Evolutionary conservation across 2,888 invertebrate species (phyloP).

Genomic region (Cerceris rybyensis): DNA sequence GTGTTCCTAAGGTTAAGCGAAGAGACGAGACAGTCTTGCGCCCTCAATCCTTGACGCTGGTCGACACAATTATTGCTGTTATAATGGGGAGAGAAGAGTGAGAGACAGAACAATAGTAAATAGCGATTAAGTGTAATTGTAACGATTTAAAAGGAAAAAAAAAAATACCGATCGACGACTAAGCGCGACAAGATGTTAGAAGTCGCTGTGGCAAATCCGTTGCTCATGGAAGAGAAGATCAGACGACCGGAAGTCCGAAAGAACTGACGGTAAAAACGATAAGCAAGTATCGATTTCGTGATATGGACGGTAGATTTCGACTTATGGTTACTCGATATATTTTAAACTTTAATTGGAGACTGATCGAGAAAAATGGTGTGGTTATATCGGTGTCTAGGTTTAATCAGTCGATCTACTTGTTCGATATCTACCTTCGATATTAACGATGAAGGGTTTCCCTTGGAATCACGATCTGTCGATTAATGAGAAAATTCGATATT

Average conservation of each 20-base stretch:
- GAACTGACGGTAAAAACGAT: not conserved
- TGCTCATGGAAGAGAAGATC: slow-evolving; percentile 49
- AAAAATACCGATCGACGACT: slow-evolving; percentile 23
- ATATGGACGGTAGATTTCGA: slow-evolving; percentile 11
- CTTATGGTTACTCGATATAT: slow-evolving; percentile 28
- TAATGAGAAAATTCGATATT: not conserved
- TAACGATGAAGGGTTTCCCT: not conserved
- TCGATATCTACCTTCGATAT: not conserved
- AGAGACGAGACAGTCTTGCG: slow-evolving; percentile 12
- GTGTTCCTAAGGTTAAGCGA: slow-evolving; percentile 47
- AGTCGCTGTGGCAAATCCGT: slow-evolving; percentile 28
- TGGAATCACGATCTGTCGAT: not conserved
- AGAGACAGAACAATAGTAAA: slow-evolving; percentile 62
- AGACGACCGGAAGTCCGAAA: slow-evolving; percentile 32
- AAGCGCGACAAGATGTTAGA: slow-evolving; percentile 18
- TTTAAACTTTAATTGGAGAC: slow-evolving; percentile 51
- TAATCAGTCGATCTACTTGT: not conserved
- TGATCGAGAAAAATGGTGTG: slow-evolving; percentile 31
- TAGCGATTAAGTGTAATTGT: slow-evolving; percentile 46
- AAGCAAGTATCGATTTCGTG: not conserved
- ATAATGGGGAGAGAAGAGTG: slow-evolving; percentile 56
- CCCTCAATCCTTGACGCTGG: slow-evolving; percentile 43
- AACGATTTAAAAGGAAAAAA: slow-evolving; percentile 20
- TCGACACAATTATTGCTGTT: slow-evolving; percentile 45
- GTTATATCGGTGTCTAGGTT: slow-evolving; percentile 17